phyloP scores from a whole-genome alignment of 2,797 vertebrate species.

The Gymnodraco acuticeps region DNA sequence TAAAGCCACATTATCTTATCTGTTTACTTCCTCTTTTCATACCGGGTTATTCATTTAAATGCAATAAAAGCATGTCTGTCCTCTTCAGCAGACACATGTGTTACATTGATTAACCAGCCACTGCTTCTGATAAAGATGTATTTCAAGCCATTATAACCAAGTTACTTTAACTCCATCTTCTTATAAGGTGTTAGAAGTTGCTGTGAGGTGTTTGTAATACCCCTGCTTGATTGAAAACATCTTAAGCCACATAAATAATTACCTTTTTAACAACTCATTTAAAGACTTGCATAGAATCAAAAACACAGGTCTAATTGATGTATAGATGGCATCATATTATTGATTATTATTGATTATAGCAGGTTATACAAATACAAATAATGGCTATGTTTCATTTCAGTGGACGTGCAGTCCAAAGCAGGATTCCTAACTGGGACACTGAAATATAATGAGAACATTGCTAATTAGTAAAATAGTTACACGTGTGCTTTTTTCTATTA shows the following conservation, averaged over 20 bases:
- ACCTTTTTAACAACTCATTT: neutral
- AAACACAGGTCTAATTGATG: neutral
- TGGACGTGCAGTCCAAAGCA: neutral
- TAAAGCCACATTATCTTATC: conserved; percentile 76
- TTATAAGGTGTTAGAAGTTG: neutral
- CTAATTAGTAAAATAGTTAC: conserved; percentile 1
- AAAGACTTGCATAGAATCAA: neutral
- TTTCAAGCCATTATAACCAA: no score
- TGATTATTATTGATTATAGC: neutral
- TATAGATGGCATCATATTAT: no score
- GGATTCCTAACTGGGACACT: neutral
- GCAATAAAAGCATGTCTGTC: neutral
- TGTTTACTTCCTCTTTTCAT: conserved; percentile 51
- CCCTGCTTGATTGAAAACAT: neutral
- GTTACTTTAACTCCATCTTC: neutral
- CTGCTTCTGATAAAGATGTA: neutral
- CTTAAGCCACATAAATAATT: neutral
- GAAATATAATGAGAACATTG: neutral
- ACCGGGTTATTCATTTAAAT: neutral
- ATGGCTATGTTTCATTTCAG: neutral
- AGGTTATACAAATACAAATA: neutral
- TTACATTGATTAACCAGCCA: neutral
- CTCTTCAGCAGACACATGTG: neutral
- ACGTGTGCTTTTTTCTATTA: neutral
- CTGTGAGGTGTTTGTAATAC: neutral